Percentiles rank a stretch among this genome's conserved stretches.
Evolutionary conservation across 2,797 vertebrate genomes (phyloP).

Genomic region (Percopsis omiscomaycus): DNA sequence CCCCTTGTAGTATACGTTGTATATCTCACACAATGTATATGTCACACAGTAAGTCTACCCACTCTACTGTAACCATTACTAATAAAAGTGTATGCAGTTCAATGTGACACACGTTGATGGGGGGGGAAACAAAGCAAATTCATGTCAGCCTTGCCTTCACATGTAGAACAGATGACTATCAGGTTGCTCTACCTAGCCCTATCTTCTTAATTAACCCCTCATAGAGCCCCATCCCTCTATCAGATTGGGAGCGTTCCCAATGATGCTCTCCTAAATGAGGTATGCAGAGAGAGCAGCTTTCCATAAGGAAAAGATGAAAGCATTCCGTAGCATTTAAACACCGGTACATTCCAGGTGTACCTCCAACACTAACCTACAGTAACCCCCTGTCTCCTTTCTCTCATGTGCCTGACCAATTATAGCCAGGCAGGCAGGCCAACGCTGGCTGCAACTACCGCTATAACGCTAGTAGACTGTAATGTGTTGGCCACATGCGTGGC

Average conservation of each 20-base stretch:
- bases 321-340: conserved; percentile 50
- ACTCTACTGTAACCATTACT: conserved; percentile 1
- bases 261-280: conserved; percentile 19
- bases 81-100: neutral
- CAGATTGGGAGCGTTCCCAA: conserved; percentile 22
- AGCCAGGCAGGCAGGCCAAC: conserved; percentile 46
- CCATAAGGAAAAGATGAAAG: conserved; percentile 58
- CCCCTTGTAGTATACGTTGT: conserved; percentile 2
- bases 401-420: conserved; percentile 42
- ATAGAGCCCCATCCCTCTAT: neutral
- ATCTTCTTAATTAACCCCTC: neutral
- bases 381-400: conserved; percentile 29
- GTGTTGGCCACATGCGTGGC: conserved; percentile 62
- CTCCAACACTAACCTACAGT: conserved; percentile 47
- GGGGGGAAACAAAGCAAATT: neutral
- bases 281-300: conserved; percentile 33
- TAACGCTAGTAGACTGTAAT: conserved; percentile 42
- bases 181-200: neutral
- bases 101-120: neutral
- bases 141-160: neutral
- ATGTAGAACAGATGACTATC: neutral
- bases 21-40: neutral
- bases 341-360: conserved; percentile 59
- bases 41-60: neutral
- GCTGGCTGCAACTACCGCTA: conserved; percentile 33